Base-by-base conservation (phyloP, 2,113 vertebrate genomes). In the Garra rufa region DNA sequence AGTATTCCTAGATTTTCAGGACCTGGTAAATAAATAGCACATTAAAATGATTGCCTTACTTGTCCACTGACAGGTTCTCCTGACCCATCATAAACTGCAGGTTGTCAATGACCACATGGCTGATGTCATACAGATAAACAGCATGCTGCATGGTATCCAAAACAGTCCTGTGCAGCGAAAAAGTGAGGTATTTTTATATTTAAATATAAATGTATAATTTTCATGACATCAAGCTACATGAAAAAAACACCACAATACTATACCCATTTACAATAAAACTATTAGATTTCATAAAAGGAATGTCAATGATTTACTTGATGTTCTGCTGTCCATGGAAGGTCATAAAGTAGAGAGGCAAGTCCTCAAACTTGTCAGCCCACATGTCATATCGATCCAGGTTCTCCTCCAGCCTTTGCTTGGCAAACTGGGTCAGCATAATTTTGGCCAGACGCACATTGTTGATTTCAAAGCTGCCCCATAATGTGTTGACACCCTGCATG, bases 51-150 rank as follows among this genome's bases (percentile, higher is more conserved):
- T 28, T 88, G 88, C 21, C 88, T 92, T 92, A 99, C 98, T 97
- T 98, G 95, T 99, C 97, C 1, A 91, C 70, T 11, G 95, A 94
- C 69, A 96, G 86, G 86, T 96, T 95, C 88, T 99, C 97, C 0
- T 98, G 96, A 28, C 98, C 98, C 98, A 99, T 99, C 98, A 99
- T 99, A 92, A 99, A 99, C 93, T 99, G 98, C 88, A 99, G 95
- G 90, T 99, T 99, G 93, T 99, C 98, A 0, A 99, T 95, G 74
- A 99, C 87, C 55, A 99, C 94, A 0, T 99, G 98, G 89, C 95
- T 96, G 88, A 99, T 99, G 38, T 99, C 98, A 0, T 99, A 99
- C 88, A 99, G 92, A 61, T 99, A 99, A 76, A 98, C 97, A 0
- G 98, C 97, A 0, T 99, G 98, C 34, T 96, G 95, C 98, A 99